Evolutionary conservation across 2,888 invertebrate species (phyloP).

Genomic region (Ornithoptera alexandrae): DNA sequence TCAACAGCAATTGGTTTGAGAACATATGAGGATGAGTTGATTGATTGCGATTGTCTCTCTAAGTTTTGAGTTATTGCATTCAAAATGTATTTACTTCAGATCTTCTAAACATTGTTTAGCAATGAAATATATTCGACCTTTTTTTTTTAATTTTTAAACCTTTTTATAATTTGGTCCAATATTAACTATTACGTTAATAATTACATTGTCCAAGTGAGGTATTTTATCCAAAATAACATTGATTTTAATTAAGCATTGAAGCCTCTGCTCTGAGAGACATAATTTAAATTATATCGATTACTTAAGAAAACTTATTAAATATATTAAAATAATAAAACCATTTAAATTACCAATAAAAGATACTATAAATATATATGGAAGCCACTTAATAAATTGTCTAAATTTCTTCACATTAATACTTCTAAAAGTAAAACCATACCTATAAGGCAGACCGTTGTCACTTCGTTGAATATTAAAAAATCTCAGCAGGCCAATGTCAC

Average conservation of each 20-base stretch:
- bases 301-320: background rate
- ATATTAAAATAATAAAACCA: background rate
- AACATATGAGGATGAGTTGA: background rate
- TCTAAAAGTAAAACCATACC: background rate
- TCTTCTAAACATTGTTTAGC: background rate
- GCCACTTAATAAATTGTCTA: background rate
- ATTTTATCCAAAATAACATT: too few relatives aligned
- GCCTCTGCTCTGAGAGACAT: too few relatives aligned
- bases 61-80: background rate
- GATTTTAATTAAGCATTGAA: too few relatives aligned
- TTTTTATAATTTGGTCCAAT: too few relatives aligned
- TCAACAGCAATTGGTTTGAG: background rate
- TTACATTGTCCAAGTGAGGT: too few relatives aligned
- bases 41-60: background rate
- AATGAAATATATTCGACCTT: too few relatives aligned
- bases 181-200: too few relatives aligned
- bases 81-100: background rate
- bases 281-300: too few relatives aligned
- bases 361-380: background rate
- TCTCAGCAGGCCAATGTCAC: slow-evolving; percentile 1
- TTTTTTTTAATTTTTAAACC: too few relatives aligned
- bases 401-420: background rate
- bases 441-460: slow-evolving; percentile 6
- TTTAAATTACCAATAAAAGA: background rate
- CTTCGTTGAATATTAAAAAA: slow-evolving; percentile 23